These are phyloP conservation scores for Enteromius paludinosus DNA, from an alignment of 2,797 vertebrate species.

Conservation along the genomic window DNA sequence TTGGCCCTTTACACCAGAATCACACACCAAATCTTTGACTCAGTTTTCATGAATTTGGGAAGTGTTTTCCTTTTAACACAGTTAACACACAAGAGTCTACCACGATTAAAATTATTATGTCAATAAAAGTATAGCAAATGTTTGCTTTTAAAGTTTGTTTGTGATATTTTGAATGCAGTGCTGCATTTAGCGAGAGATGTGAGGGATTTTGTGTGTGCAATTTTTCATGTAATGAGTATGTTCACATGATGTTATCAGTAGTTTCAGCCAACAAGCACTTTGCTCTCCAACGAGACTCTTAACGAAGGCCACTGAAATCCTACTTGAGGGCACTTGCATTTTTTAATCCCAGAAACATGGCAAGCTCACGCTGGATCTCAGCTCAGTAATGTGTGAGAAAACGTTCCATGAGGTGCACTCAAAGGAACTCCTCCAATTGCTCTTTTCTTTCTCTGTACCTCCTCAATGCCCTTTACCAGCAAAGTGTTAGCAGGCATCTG, in stretches of 20 bases:
- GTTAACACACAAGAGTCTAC: too few relatives aligned
- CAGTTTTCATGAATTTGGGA: too few relatives aligned
- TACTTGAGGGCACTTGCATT: not conserved
- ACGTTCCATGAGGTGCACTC: conserved; percentile 2
- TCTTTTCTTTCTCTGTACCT: not conserved
- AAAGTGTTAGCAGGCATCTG: conserved; percentile 48
- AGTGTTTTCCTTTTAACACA: too few relatives aligned
- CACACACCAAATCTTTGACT: too few relatives aligned
- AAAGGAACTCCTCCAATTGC: not conserved
- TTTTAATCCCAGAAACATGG: not conserved
- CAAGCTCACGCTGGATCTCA: not conserved
- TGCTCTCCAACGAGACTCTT: not conserved
- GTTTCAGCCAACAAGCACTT: not conserved
- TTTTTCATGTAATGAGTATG: not conserved
- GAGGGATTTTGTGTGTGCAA: too few relatives aligned
- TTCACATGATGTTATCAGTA: not conserved
- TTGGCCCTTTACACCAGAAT: too few relatives aligned
- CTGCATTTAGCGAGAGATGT: too few relatives aligned
- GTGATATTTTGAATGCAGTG: too few relatives aligned
- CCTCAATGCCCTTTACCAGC: not conserved
- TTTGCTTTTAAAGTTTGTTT: too few relatives aligned
- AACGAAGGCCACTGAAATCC: not conserved
- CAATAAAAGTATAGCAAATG: too few relatives aligned
- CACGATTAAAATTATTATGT: too few relatives aligned
- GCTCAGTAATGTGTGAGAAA: conserved; percentile 9